Percentiles rank a stretch among this genome's conserved stretches.
Evolutionary conservation across 2,888 invertebrate genomes (phyloP).

Genomic region (Epirrita christyi): DNA sequence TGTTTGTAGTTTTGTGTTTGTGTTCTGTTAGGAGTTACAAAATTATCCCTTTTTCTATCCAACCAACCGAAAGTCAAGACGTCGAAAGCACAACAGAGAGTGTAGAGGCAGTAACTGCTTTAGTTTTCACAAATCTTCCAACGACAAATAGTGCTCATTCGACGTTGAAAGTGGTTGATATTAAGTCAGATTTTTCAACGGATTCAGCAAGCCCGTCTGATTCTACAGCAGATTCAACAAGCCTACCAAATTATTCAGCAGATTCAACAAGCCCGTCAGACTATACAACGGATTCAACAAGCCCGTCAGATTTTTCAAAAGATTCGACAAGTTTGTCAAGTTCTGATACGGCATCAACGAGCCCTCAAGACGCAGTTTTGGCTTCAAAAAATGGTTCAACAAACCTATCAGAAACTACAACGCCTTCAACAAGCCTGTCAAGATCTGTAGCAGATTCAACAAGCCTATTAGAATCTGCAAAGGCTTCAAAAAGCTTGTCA

Average conservation of each 20-base stretch:
- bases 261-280: not conserved
- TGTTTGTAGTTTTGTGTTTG: constrained; percentile 23
- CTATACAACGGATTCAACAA: not conserved
- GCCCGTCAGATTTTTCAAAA: not conserved
- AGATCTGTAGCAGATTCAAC: not conserved
- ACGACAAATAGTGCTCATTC: not conserved
- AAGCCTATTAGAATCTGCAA: not conserved
- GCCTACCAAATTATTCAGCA: not conserved
- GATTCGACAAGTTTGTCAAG: not conserved
- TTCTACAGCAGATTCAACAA: not conserved
- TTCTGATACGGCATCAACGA: not conserved
- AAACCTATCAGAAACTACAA: not conserved
- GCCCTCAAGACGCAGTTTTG: not conserved
- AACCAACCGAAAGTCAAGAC: not conserved
- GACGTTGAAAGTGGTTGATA: not conserved
- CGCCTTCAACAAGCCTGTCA: not conserved
- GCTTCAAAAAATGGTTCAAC: not conserved
- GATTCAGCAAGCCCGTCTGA: not conserved
- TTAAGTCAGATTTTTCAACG: not conserved
- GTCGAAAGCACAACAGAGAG: constrained; percentile 1
- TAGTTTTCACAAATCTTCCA: constrained; percentile 12
- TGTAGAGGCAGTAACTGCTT: not conserved
- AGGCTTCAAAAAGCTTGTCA: not conserved
- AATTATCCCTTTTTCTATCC: constrained; percentile 26
- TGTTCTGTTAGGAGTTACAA: constrained; percentile 33